These are phyloP conservation scores for Porphyrio hochstetteri DNA, from an alignment of 2,113 vertebrate species.

Conservation along the genomic window DNA sequence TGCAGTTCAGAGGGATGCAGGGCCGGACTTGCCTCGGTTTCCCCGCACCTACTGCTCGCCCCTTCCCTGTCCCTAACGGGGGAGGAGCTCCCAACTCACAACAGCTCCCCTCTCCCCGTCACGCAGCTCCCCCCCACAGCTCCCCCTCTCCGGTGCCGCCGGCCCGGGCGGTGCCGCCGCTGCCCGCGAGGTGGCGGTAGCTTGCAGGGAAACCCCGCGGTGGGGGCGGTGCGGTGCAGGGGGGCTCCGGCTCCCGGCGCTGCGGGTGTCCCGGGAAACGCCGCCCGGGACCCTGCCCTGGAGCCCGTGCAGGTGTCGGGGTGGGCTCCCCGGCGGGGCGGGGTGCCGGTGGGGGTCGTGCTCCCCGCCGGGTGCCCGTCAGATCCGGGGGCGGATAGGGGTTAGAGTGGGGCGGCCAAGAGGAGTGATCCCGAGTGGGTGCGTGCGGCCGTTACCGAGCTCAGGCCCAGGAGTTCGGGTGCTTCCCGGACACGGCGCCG, in stretches of 20 bases:
- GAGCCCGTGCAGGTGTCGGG: neutral
- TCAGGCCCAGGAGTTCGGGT: neutral
- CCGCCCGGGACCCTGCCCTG: neutral
- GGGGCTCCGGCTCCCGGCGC: too few species aligned
- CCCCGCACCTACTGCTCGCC: fast-evolving
- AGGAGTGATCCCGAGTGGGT: neutral
- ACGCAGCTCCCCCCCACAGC: too few species aligned
- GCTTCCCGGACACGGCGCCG: fast-evolving
- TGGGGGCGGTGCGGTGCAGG: neutral
- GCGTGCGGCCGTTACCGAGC: fast-evolving
- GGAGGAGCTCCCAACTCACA: neutral
- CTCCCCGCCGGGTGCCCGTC: neutral
- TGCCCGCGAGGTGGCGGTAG: constrained; percentile 73
- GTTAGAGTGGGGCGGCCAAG: neutral
- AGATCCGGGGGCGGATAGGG: neutral
- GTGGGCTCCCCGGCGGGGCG: fast-evolving
- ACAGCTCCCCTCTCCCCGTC: too few species aligned
- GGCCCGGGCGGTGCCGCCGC: too few species aligned
- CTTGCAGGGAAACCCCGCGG: constrained; percentile 52
- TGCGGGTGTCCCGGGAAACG: too few species aligned
- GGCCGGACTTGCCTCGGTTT: fast-evolving
- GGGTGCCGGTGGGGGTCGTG: fast-evolving
- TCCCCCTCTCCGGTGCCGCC: too few species aligned
- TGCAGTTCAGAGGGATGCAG: neutral
- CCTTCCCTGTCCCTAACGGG: too few species aligned